Evolutionary conservation across 1,140 invertebrate species (phyloP).

Genomic region (Spodoptera frugiperda): DNA sequence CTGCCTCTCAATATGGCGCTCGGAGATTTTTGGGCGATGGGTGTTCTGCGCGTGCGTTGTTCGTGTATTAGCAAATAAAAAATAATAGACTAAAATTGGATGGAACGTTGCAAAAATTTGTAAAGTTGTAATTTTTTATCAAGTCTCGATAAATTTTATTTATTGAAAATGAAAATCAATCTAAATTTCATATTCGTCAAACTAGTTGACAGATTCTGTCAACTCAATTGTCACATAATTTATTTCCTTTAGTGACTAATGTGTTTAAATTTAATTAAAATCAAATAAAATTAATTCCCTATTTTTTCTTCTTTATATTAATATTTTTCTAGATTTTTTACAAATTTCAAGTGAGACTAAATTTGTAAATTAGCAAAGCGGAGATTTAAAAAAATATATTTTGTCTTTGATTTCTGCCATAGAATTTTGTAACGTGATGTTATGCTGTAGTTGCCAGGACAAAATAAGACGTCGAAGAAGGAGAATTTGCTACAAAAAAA

Average conservation of each 20-base stretch:
- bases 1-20: constrained; percentile 87
- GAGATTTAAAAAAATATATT: constrained; percentile 7
- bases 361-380: constrained; percentile 9
- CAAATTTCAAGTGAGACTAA: background rate
- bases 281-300: background rate
- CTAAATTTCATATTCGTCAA: constrained; percentile 77
- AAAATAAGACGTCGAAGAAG: background rate
- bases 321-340: background rate
- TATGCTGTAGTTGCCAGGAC: constrained; percentile 3
- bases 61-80: constrained; percentile 81
- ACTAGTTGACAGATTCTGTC: constrained; percentile 64
- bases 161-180: constrained; percentile 67
- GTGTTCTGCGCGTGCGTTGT: constrained; percentile 85
- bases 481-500: no score
- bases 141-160: constrained; percentile 57
- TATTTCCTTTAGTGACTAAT: constrained; percentile 33
- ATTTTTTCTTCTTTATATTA: background rate
- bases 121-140: constrained; percentile 58
- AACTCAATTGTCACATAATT: constrained; percentile 51
- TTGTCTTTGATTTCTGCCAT: constrained; percentile 29
- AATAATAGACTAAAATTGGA: constrained; percentile 66
- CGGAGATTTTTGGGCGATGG: constrained; percentile 85
- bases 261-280: background rate
- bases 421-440: constrained; percentile 19
- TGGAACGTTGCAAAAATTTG: constrained; percentile 57